A percentile compares a stretch with the other conserved stretches of the same genome.
phyloP scores from a whole-genome alignment of 1,140 invertebrate species.

The Brevipalpus yothersi region DNA sequence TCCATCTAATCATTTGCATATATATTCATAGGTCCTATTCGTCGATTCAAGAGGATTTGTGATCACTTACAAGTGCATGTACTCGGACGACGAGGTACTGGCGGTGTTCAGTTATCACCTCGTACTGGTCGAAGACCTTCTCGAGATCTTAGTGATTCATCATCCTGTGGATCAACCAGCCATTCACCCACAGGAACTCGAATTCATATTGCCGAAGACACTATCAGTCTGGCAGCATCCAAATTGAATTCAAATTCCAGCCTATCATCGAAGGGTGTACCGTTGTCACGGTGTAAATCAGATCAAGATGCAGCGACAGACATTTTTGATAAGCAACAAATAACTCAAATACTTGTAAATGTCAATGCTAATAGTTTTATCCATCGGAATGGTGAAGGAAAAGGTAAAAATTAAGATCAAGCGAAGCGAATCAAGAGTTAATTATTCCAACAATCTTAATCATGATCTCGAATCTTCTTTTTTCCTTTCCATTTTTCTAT shows the following conservation, averaged over 20 bases:
- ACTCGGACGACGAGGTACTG: slow-evolving; percentile 25
- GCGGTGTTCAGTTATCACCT: slow-evolving; percentile 26
- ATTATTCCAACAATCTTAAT: too few relatives aligned
- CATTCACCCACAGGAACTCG: slow-evolving; percentile 24
- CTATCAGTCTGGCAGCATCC: slow-evolving; percentile 4
- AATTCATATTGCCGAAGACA: slow-evolving; percentile 12
- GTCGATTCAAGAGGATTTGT: slow-evolving; percentile 77
- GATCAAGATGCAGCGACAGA: slow-evolving; percentile 14
- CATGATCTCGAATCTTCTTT: too few relatives aligned
- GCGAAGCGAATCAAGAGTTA: too few relatives aligned
- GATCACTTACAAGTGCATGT: slow-evolving; percentile 83
- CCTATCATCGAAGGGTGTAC: not conserved
- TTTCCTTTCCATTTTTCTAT: too few relatives aligned
- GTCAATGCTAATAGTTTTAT: not conserved
- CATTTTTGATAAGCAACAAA: slow-evolving; percentile 13
- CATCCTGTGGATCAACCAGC: slow-evolving; percentile 50
- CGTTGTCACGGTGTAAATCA: slow-evolving; percentile 14
- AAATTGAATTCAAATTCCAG: slow-evolving; percentile 1
- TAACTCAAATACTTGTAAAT: slow-evolving; percentile 6
- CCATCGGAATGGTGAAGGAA: not conserved
- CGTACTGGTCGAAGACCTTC: slow-evolving; percentile 29
- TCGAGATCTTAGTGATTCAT: slow-evolving; percentile 44
- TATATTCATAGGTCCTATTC: slow-evolving; percentile 48
- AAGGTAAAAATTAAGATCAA: not conserved
- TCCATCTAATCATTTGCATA: not conserved